Percentiles rank a stretch among this genome's conserved stretches.
phyloP scores from a whole-genome alignment of 2,888 invertebrate species.

The Brassicogethes aeneus region DNA sequence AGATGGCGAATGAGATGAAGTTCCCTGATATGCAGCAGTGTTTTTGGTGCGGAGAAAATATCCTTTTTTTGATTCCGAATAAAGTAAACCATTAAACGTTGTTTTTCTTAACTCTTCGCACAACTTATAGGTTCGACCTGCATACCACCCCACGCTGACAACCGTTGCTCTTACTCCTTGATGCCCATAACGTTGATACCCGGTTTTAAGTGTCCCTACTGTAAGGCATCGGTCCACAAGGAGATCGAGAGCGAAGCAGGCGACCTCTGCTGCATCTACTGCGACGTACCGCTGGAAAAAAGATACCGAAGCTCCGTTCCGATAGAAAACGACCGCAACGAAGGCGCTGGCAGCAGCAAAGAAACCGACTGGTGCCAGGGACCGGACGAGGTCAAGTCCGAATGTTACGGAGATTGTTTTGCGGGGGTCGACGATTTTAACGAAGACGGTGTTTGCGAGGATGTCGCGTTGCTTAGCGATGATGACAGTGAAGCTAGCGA shows the following conservation, averaged over 20 bases:
- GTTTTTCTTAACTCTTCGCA: conserved; percentile 14
- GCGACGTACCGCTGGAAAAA: conserved; percentile 32
- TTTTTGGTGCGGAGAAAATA: conserved; percentile 34
- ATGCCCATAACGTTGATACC: conserved; percentile 32
- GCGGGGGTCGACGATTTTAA: conserved; percentile 15
- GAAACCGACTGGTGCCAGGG: conserved; percentile 5
- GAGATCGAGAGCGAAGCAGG: conserved; percentile 24
- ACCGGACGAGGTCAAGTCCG: conserved; percentile 13
- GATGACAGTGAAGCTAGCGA: conserved; percentile 21
- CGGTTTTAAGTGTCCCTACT: conserved; percentile 32
- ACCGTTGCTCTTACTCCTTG: conserved; percentile 31
- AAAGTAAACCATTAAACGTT: conserved; percentile 2
- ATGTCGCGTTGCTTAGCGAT: conserved; percentile 19
- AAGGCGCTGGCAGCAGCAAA: not conserved
- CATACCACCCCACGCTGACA: conserved; percentile 31
- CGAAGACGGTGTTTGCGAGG: conserved; percentile 6
- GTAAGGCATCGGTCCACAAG: conserved; percentile 28
- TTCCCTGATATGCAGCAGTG: conserved; percentile 30
- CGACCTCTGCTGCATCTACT: conserved; percentile 31
- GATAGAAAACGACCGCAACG: conserved; percentile 10
- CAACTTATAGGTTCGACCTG: conserved; percentile 32
- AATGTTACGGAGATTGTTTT: conserved; percentile 21
- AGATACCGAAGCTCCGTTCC: conserved; percentile 9
- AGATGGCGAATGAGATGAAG: conserved; percentile 27
- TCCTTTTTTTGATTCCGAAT: conserved; percentile 23